A percentile compares a stretch with the other conserved stretches of the same genome.
Evolutionary conservation across 2,797 vertebrate genomes (phyloP).

Genomic region (Notoglanidium macrostoma): DNA sequence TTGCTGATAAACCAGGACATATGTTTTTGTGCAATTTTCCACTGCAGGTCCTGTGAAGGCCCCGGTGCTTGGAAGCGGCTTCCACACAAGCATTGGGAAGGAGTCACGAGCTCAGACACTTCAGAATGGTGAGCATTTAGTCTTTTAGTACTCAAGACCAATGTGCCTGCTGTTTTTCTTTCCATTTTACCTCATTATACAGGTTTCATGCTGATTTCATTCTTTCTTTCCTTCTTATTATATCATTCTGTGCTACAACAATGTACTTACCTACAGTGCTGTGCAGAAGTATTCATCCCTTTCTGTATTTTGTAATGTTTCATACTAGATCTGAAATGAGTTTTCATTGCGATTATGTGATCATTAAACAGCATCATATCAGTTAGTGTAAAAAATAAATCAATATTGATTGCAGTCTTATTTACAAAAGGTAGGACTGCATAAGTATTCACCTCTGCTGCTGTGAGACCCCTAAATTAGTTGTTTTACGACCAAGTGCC

Average conservation of each 20-base stretch:
- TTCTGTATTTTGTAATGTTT: not conserved
- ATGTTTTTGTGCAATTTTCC: conserved; percentile 24
- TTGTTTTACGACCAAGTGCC: not conserved
- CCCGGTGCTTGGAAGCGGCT: conserved; percentile 86
- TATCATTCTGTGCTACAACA: not conserved
- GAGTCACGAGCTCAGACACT: conserved; percentile 91
- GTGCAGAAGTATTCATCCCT: not conserved
- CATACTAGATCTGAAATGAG: not conserved
- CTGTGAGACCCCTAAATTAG: not conserved
- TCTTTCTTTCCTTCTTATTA: not conserved
- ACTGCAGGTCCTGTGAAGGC: conserved; percentile 84
- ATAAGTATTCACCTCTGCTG: not conserved
- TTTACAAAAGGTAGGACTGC: not conserved
- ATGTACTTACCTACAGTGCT: not conserved
- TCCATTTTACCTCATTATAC: not conserved
- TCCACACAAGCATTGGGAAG: conserved; percentile 91
- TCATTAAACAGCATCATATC: not conserved
- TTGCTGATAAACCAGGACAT: not conserved
- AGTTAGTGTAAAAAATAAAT: not conserved
- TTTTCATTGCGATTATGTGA: not conserved
- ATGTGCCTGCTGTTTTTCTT: not conserved
- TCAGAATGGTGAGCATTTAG: conserved; percentile 79
- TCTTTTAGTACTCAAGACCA: too few species aligned
- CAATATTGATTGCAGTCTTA: not conserved
- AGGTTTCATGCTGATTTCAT: not conserved